phyloP scores from a whole-genome alignment of 1,140 invertebrate genomes.

The Hylaeus anthracinus region DNA sequence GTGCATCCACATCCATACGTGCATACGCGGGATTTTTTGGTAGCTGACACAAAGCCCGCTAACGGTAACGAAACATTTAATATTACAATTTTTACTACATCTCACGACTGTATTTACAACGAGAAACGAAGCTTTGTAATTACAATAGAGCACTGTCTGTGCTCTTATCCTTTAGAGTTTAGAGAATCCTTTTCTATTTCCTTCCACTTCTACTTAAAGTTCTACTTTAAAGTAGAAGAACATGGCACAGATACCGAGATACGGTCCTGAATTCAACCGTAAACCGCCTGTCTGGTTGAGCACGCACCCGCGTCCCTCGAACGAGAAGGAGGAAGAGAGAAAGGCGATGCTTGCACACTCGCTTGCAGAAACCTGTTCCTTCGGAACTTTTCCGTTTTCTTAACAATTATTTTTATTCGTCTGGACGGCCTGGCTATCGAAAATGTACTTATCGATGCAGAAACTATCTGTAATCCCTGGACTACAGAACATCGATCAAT shows the following conservation, averaged over 20 bases:
- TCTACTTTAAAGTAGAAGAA: neutral
- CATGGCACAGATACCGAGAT: conserved; percentile 26
- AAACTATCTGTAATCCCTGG: conserved; percentile 28
- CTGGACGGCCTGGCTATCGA: conserved; percentile 33
- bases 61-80: neutral
- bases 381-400: conserved; percentile 76
- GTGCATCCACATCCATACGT: neutral
- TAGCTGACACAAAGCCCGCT: neutral
- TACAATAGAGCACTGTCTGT: too few species aligned
- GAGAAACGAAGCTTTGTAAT: neutral
- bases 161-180: too few species aligned
- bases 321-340: conserved; percentile 58
- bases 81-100: neutral
- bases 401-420: conserved; percentile 72
- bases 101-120: neutral
- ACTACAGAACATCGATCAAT: neutral
- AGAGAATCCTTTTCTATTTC: neutral
- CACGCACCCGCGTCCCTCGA: conserved; percentile 76
- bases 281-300: conserved; percentile 76
- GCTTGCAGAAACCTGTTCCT: conserved; percentile 78
- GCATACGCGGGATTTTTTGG: too few species aligned
- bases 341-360: conserved; percentile 40
- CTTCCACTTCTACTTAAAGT: neutral
- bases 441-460: conserved; percentile 15
- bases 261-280: conserved; percentile 74